These are phyloP conservation scores for Porites divaricata DNA, from an alignment of 92 coral and sea anemone genomes.

Conservation along the genomic window DNA sequence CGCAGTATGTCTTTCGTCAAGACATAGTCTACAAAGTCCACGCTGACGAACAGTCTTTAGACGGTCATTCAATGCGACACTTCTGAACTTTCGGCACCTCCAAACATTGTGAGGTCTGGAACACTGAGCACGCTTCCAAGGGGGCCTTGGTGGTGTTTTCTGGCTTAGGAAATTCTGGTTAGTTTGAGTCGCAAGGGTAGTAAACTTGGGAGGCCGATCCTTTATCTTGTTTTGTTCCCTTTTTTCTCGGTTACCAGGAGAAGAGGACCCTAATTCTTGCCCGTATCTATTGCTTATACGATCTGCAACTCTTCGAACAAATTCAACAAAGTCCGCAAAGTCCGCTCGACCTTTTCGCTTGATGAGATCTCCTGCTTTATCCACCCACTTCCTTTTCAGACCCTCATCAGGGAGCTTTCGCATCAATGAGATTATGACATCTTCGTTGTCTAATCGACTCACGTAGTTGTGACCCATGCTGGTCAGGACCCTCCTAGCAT, in stretches of 20 bases:
- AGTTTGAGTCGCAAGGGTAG: constrained; percentile 39
- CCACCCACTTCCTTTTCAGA: constrained; percentile 75
- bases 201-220: constrained; percentile 23
- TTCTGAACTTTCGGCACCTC: constrained; percentile 30
- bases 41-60: constrained; percentile 51
- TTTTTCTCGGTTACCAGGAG: background rate
- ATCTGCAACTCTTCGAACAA: constrained; percentile 47
- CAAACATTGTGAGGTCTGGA: constrained; percentile 59
- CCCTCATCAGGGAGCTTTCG: constrained; percentile 74
- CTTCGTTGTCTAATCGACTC: constrained; percentile 72
- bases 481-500: constrained; percentile 52
- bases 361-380: constrained; percentile 80
- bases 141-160: background rate
- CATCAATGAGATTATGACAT: constrained; percentile 72
- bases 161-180: background rate
- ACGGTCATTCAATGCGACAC: no score
- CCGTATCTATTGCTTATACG: constrained; percentile 58
- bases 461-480: constrained; percentile 69
- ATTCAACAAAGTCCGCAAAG: constrained; percentile 61
- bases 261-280: constrained; percentile 17
- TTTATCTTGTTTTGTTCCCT: constrained; percentile 7
- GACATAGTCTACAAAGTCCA: constrained; percentile 67
- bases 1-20: constrained; percentile 66
- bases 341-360: constrained; percentile 48
- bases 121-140: constrained; percentile 48